Evolutionary conservation across 92 coral and sea anemone genomes (phyloP).

Genomic region (Phenganax subtilis): DNA sequence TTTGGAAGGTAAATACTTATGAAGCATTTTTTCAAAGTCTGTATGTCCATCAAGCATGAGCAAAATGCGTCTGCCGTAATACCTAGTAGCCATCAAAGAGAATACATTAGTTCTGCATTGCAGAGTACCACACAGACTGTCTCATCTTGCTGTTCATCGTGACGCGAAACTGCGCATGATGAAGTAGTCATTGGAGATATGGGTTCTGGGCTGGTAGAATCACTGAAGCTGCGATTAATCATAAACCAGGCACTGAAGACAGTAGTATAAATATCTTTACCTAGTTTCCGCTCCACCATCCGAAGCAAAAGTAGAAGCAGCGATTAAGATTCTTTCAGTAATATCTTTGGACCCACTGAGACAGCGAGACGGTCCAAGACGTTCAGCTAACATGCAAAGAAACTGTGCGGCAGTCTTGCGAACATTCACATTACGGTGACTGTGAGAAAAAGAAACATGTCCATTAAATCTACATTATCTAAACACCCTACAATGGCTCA

Average conservation of each 20-base stretch:
- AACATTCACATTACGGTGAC: conserved; percentile 80
- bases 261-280: conserved; percentile 28
- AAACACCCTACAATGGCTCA: no score
- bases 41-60: conserved; percentile 76
- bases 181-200: no score
- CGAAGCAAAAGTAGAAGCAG: conserved; percentile 81
- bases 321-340: conserved; percentile 78
- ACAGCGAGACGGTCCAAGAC: conserved; percentile 84
- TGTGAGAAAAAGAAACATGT: conserved; percentile 2
- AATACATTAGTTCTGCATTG: not conserved
- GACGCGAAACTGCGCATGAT: no score
- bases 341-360: conserved; percentile 92
- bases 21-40: conserved; percentile 77
- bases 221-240: no score
- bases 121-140: not conserved
- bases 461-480: not conserved
- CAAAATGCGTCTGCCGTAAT: conserved; percentile 85
- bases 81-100: conserved; percentile 47
- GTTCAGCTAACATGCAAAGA: conserved; percentile 80
- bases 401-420: conserved; percentile 93
- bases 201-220: no score
- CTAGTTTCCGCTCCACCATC: conserved; percentile 93
- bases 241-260: no score
- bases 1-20: conserved; percentile 72
- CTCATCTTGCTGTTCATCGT: no score